A percentile compares a stretch with the other conserved stretches of the same genome.
phyloP scores from a whole-genome alignment of 2,113 vertebrate species.

The Hypanus sabinus region DNA sequence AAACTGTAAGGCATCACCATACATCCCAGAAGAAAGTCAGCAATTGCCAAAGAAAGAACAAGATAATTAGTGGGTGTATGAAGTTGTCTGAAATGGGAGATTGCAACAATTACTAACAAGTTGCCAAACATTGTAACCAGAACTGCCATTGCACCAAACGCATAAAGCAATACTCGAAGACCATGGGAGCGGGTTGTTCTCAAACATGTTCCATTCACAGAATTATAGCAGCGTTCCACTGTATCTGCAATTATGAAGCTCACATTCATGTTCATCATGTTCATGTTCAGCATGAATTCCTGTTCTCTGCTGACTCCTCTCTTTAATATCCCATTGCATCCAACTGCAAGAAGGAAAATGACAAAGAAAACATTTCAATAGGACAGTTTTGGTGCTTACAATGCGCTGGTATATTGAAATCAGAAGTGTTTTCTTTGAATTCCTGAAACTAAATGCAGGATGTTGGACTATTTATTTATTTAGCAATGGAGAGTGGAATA shows the following conservation, averaged over 20 bases:
- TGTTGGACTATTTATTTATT: background rate
- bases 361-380: background rate
- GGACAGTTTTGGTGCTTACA: background rate
- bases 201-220: background rate
- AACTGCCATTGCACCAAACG: background rate
- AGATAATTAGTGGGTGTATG: conserved; percentile 56
- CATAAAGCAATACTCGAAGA: background rate
- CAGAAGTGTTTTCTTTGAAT: background rate
- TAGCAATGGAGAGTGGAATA: too few species aligned
- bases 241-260: background rate
- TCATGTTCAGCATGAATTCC: too few species aligned
- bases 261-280: background rate
- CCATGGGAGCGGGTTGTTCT: conserved; percentile 14
- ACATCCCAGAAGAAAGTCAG: conserved; percentile 50
- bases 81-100: conserved; percentile 57
- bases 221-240: background rate
- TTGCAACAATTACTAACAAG: conserved; percentile 47
- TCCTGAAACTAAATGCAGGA: background rate
- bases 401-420: background rate
- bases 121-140: conserved; percentile 46
- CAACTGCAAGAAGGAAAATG: conserved; percentile 19
- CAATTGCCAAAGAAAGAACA: conserved; percentile 54
- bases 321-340: background rate
- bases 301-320: background rate
- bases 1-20: conserved; percentile 42